These are phyloP conservation scores for Cossypha niveicapilla DNA, from an alignment of 2,797 vertebrate genomes.

Conservation along the genomic window DNA sequence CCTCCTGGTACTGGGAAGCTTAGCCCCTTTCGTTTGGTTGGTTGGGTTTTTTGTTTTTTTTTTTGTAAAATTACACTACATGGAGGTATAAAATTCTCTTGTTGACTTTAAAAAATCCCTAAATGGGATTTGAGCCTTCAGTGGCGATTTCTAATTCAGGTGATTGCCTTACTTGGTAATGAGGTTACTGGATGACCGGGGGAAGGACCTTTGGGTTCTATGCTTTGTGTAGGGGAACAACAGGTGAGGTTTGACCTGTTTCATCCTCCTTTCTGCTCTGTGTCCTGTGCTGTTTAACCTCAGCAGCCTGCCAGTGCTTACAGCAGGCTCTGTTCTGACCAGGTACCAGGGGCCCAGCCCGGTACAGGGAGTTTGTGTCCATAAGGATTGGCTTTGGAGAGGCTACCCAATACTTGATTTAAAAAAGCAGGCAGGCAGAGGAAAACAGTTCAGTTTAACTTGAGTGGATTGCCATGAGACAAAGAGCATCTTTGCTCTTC, in stretches of 20 bases:
- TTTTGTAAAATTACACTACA: neutral
- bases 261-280: neutral
- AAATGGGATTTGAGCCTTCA: neutral
- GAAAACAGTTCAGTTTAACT: neutral
- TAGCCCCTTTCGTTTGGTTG: neutral
- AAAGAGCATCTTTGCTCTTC: neutral
- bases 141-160: neutral
- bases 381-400: neutral
- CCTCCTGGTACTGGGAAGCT: neutral
- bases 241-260: neutral
- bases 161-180: neutral
- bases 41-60: neutral
- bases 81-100: neutral
- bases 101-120: neutral
- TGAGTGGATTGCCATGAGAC: neutral
- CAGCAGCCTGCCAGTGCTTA: neutral
- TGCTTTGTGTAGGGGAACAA: neutral
- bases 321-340: neutral
- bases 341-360: neutral
- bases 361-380: accelerated
- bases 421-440: neutral
- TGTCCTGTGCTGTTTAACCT: neutral
- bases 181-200: neutral
- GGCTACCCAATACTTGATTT: neutral
- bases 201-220: neutral